A percentile compares a stretch with the other conserved stretches of the same genome.
Conservation (phyloP, 2,888 invertebrate genomes). For the Griposia aprilina region DNA sequence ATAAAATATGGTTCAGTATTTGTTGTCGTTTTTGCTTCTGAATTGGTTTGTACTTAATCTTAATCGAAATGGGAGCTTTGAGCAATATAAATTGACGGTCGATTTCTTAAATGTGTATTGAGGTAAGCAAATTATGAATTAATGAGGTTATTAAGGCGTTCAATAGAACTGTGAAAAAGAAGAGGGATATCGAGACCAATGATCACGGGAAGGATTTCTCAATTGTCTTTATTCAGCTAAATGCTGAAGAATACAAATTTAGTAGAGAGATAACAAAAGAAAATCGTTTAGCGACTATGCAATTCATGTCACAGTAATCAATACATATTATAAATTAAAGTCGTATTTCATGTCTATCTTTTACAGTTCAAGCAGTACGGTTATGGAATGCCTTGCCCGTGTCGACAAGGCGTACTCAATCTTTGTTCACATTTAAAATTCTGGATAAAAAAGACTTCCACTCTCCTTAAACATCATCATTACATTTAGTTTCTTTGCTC, state of each 20-base stretch:
- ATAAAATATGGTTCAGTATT: constrained; percentile 64
- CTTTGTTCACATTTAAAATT: no score
- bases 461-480: no score
- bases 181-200: background rate
- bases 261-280: background rate
- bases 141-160: constrained; percentile 7
- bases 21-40: constrained; percentile 44
- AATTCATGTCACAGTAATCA: background rate
- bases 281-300: background rate
- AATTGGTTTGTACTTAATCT: constrained; percentile 50
- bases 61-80: constrained; percentile 54
- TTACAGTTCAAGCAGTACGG: no score
- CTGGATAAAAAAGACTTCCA: no score
- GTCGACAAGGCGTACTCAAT: no score
- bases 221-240: background rate
- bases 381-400: no score
- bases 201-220: background rate
- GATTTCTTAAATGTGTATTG: constrained; percentile 28
- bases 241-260: background rate
- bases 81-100: constrained; percentile 30
- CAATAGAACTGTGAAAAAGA: background rate
- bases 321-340: no score
- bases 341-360: no score
- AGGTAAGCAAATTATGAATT: constrained; percentile 3
- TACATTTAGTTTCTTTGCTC: no score